Evolutionary conservation across 2,888 invertebrate species (phyloP).

Genomic region (Oxystoma pomonae): DNA sequence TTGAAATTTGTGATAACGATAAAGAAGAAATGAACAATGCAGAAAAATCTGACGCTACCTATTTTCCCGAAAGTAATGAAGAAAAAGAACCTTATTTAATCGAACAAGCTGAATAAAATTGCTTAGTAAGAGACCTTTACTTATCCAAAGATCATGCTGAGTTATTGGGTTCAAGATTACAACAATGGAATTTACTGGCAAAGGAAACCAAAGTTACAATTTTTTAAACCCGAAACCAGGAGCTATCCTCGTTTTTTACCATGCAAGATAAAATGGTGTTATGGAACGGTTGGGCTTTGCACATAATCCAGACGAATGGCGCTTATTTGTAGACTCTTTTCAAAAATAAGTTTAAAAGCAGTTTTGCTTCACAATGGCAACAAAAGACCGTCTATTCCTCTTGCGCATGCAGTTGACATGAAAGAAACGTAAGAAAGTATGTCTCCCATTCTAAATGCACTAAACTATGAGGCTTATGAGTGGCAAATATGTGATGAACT

Average conservation of each 20-base stretch:
- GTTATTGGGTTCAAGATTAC: not conserved
- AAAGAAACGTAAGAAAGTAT: not conserved
- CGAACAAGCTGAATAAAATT: not conserved
- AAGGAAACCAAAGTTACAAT: not conserved
- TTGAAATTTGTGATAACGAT: conserved; percentile 2
- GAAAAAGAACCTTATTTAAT: not conserved
- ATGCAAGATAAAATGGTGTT: not conserved
- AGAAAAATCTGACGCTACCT: not conserved
- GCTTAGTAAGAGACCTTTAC: not conserved
- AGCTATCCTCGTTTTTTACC: not conserved
- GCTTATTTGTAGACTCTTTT: not conserved
- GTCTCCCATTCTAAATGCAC: not conserved
- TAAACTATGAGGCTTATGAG: not conserved
- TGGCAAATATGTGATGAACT: not conserved
- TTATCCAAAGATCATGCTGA: not conserved
- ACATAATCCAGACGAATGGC: not conserved
- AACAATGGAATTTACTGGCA: not conserved
- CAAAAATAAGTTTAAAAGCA: not conserved
- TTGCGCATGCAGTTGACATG: not conserved
- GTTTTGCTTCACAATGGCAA: not conserved
- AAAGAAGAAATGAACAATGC: not conserved
- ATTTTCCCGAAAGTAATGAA: conserved; percentile 5
- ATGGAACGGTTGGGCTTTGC: not conserved
- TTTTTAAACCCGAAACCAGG: not conserved
- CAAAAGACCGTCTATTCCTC: not conserved